These are phyloP conservation scores for Pseudonaja textilis DNA, from an alignment of 2,113 vertebrate species.

Conservation along the genomic window DNA sequence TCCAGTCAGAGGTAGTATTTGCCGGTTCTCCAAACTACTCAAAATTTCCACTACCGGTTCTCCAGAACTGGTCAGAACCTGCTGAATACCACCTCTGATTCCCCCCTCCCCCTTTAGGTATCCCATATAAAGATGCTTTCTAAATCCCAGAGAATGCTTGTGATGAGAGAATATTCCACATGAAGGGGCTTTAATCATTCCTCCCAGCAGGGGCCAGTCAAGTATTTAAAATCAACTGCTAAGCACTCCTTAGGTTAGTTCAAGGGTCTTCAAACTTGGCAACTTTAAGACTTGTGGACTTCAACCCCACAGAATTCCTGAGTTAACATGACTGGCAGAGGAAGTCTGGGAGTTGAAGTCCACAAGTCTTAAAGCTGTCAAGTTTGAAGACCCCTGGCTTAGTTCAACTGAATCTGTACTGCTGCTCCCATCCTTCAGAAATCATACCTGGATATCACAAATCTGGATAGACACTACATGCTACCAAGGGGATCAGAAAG, in stretches of 20 bases:
- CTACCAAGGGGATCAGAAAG: background rate
- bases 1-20: too few relatives aligned
- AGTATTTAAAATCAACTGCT: background rate
- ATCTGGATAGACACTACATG: background rate
- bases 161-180: background rate
- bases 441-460: background rate
- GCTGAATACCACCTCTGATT: too few relatives aligned
- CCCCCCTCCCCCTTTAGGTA: background rate
- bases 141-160: background rate
- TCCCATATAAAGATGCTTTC: background rate
- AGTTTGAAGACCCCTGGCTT: too few relatives aligned
- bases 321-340: too few relatives aligned
- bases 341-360: too few relatives aligned
- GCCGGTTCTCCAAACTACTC: too few relatives aligned
- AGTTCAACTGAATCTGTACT: background rate
- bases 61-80: too few relatives aligned
- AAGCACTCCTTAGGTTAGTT: background rate
- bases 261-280: too few relatives aligned
- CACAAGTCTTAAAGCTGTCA: too few relatives aligned
- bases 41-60: too few relatives aligned
- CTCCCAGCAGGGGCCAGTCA: conserved; percentile 28
- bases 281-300: too few relatives aligned
- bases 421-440: background rate
- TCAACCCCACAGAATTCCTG: too few relatives aligned
- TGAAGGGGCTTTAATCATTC: background rate